Base-by-base conservation (phyloP, 2,113 vertebrate genomes). In the Semicossyphus pulcher region DNA sequence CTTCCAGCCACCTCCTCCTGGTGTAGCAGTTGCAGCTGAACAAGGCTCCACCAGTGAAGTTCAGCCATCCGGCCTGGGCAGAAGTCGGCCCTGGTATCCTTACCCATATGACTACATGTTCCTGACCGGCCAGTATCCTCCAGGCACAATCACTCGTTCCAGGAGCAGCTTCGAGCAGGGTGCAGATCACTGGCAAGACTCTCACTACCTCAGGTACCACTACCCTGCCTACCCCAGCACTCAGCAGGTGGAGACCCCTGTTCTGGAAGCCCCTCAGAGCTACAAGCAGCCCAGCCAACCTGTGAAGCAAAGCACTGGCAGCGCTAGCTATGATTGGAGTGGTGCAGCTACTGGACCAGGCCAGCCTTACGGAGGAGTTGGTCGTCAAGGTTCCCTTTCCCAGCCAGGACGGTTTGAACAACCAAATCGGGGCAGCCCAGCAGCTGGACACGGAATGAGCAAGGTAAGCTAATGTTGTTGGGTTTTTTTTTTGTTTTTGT, bases 141-240 rank as follows among this genome's bases (percentile, higher is more conserved):
- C 26, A 4, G 85, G 78, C 34, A 69, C 71, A 0, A 0, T 72
- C 5, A 36, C 60, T 26, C 58, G 70, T 49, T 71, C 16, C 10
- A 71, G 58, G 18, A 26, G 4, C n/a, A 72, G 18, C 48, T 86
- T 36, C 23, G 67, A 83, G 42, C 62, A 60, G 2, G 72, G 80
- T 1, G 15, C 1, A 3, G 62, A 75, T 63, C 5, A 68, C 34
- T 68, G 34, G 0, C 42, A 77, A 6, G 74, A 79, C 2, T 0
- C 3, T 0, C 63, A 66, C n/a, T 76, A 82, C 21, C 1, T 68
- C 0, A 78, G 48, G 1, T 2, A 72, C 15, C 1, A 39, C 23
- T 1, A 4, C 39, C 45, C 72, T 7, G 10, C 3, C 12, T 10
- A 0, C n/a, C 5, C 63, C 10, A 5, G 4, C 2, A 10, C 5